Percentiles rank a stretch among this genome's conserved stretches.
These are phyloP conservation scores for Toxotes lorentzi DNA, from an alignment of 2,797 vertebrate species.

Conservation along the genomic window DNA sequence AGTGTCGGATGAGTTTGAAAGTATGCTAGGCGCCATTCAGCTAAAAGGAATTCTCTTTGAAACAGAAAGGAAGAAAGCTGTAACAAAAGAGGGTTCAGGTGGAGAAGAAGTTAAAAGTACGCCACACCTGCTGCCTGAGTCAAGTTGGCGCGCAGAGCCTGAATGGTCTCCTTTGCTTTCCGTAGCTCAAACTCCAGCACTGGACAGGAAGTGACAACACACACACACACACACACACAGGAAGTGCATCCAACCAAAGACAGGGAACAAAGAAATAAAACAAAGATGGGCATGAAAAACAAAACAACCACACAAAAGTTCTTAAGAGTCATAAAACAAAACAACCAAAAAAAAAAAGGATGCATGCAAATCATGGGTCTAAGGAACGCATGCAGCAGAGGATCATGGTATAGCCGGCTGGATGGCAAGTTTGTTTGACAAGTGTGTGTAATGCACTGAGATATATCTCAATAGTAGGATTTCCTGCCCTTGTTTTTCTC, in stretches of 20 bases:
- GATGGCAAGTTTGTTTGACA: constrained; percentile 80
- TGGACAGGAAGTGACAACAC: constrained; percentile 97
- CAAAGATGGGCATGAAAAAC: constrained; percentile 96
- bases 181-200: constrained; percentile 99
- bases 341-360: constrained; percentile 77
- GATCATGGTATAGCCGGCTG: constrained; percentile 91
- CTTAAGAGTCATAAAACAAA: constrained; percentile 85
- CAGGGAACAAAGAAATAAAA: constrained; percentile 93
- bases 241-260: constrained; percentile 95
- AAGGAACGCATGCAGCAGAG: constrained; percentile 98
- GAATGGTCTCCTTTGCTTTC: constrained; percentile 99
- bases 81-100: constrained; percentile 76
- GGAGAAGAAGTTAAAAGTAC: constrained; percentile 93
- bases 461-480: constrained; percentile 34
- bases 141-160: constrained; percentile 99
- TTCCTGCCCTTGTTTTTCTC: constrained; percentile 61
- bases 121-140: constrained; percentile 99
- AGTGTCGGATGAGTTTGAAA: constrained; percentile 57
- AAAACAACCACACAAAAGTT: constrained; percentile 90
- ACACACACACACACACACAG: constrained; percentile 95
- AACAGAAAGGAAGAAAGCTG: constrained; percentile 53
- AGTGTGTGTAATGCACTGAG: constrained; percentile 54
- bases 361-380: constrained; percentile 95
- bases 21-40: constrained; percentile 32
- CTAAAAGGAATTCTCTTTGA: constrained; percentile 58